Conservation (phyloP, 1,140 invertebrate genomes). For the Drosophila varians region DNA sequence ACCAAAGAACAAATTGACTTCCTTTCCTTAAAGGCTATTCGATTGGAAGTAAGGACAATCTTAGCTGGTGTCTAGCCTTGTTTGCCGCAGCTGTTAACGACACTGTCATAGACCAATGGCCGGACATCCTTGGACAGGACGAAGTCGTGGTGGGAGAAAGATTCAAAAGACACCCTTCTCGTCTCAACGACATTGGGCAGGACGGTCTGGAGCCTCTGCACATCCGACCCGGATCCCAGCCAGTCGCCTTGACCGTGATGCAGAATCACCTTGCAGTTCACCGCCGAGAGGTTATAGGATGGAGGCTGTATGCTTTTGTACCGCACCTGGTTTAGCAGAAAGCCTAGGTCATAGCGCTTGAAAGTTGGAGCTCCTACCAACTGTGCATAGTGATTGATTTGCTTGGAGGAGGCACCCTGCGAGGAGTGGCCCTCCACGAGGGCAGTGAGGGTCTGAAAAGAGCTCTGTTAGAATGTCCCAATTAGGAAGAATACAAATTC, state of each 20-base stretch:
- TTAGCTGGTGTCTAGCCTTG: not conserved
- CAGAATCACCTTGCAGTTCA: conserved; percentile 11
- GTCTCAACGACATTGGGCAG: conserved; percentile 43
- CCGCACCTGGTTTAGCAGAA: not conserved
- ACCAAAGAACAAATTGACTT: no score
- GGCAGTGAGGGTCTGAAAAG: conserved; percentile 29
- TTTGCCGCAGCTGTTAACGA: not conserved
- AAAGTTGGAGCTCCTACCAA: conserved; percentile 4
- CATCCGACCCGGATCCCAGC: conserved; percentile 15
- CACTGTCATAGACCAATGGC: conserved; percentile 14
- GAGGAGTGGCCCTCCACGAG: conserved; percentile 39
- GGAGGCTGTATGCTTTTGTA: not conserved
- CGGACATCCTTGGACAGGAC: conserved; percentile 26
- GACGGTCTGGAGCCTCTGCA: not conserved
- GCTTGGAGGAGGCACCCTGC: conserved; percentile 40
- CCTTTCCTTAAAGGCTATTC: not conserved
- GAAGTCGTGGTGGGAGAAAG: conserved; percentile 52
- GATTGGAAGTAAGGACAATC: not conserved
- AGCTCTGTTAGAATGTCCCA: not conserved
- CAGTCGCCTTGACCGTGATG: conserved; percentile 39
- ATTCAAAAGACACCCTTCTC: not conserved
- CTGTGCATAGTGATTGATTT: conserved; percentile 47
- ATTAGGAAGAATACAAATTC: not conserved
- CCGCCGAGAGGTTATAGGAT: conserved; percentile 32
- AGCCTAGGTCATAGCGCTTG: conserved; percentile 20